Evolutionary conservation across 2,888 invertebrate genomes (phyloP).

Genomic region (Andricus quercusramuli): DNA sequence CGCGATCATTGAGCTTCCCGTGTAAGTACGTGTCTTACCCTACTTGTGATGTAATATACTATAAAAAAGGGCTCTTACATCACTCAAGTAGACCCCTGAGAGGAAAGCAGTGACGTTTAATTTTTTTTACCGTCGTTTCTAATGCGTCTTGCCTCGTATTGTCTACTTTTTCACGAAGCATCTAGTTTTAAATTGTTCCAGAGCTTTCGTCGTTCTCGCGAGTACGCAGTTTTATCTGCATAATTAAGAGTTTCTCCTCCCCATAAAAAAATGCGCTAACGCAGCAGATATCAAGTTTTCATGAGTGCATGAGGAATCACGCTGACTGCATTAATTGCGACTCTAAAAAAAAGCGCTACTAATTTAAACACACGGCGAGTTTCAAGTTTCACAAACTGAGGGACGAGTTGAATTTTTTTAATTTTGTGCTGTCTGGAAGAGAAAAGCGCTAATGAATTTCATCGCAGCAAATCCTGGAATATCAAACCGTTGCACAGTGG

Average conservation of each 20-base stretch:
- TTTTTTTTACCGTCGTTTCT: conserved; percentile 7
- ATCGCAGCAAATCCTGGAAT: too few species aligned
- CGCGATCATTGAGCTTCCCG: too few species aligned
- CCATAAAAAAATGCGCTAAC: not conserved
- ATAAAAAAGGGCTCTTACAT: too few species aligned
- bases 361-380: conserved; percentile 21
- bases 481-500: too few species aligned
- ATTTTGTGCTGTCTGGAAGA: not conserved
- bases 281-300: conserved; percentile 28
- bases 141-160: not conserved
- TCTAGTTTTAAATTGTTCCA: not conserved
- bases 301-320: not conserved
- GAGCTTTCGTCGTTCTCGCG: not conserved
- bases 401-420: not conserved
- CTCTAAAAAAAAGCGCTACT: conserved; percentile 7
- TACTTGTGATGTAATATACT: too few species aligned
- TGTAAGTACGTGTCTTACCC: too few species aligned
- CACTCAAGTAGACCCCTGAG: too few species aligned
- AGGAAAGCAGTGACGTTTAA: not conserved
- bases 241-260: conserved; percentile 13
- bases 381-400: conserved; percentile 21
- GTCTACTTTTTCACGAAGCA: conserved; percentile 5
- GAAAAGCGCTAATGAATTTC: conserved; percentile 22
- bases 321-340: conserved; percentile 23
- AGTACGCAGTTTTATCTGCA: not conserved